Base-by-base conservation (phyloP, 2,113 vertebrate genomes). In the Pimephales promelas region DNA sequence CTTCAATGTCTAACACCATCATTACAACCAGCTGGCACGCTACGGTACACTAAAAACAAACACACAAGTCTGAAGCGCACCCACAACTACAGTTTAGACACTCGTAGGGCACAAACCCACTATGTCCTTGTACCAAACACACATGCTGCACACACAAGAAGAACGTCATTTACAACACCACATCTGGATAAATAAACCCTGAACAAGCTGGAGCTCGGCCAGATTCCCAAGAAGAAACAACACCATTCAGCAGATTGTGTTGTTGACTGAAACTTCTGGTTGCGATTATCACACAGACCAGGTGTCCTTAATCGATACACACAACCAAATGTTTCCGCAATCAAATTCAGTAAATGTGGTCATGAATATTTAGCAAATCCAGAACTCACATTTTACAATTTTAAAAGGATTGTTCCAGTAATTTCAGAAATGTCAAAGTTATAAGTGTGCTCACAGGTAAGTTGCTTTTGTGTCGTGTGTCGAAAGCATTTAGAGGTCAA, bases 1-100 rank as follows among this genome's bases (percentile, higher is more conserved):
- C 89, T 88, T 88, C 85, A 87, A 81, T 16, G 79, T 88, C 89
- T 83, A 91, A 91, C 91, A 91, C 88, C 89, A 88, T 86, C 84
- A 74, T 34, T 86, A 88, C 88, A 89, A 86, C 83, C 90, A 88
- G 85, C 89, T 85, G 90, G 87, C 91, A 91, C 83, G 89, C 87
- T 64, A 89, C 72, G 80, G 73, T 76, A 61, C 79, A 89, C 26
- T 20, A 75, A 40, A 40, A 9, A 40, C 9, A 40, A 57, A 79
- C 43, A 56, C 10, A 66, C 77, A 45, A 79, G 68, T 36, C 66
- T 9, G 26, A 75, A 72, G 24, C 24, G 68, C 78, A 80, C 61
- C 64, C 81, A 36, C 64, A 74, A 40, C 11, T 52, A 10, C 59
- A 64, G n/a, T 64, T n/a, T 43, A 74, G 52, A n/a, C 77, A 66